Conservation (phyloP, 2,888 invertebrate species). For the Drosophila meridiana region DNA sequence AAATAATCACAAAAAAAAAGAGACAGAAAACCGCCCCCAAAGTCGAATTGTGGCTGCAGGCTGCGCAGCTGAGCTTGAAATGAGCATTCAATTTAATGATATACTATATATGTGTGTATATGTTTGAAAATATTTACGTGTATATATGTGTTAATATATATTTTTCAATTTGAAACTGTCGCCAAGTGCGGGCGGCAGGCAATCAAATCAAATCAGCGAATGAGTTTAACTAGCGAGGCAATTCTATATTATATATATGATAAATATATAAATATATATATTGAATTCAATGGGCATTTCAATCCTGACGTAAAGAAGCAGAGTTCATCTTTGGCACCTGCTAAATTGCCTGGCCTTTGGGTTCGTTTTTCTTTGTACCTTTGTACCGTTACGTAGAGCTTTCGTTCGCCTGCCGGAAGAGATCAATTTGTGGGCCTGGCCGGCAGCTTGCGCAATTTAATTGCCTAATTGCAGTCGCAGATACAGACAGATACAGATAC, state of each 20-base stretch:
- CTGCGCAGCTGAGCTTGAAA: conserved; percentile 38
- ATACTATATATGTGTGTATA: background rate
- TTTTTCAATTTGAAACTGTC: conserved; percentile 39
- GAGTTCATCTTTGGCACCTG: background rate
- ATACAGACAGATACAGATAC: conserved; percentile 21
- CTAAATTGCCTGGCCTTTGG: conserved; percentile 29
- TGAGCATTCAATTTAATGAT: conserved; percentile 33
- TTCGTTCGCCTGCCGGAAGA: conserved; percentile 43
- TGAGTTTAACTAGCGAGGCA: conserved; percentile 40
- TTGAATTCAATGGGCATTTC: conserved; percentile 15
- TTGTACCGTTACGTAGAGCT: conserved; percentile 24
- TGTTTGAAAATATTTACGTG: background rate
- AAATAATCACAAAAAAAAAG: conserved; percentile 7
- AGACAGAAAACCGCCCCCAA: conserved; percentile 1
- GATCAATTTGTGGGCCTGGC: conserved; percentile 60
- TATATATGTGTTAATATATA: background rate
- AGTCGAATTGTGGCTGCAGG: conserved; percentile 7
- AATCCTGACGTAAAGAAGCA: background rate
- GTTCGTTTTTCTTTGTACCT: conserved; percentile 12
- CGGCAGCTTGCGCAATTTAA: conserved; percentile 64
- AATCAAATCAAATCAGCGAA: conserved; percentile 52
- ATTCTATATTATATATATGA: background rate
- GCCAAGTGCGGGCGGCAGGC: conserved; percentile 42
- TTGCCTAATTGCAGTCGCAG: conserved; percentile 56
- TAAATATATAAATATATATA: no score